Conservation (phyloP, 2,888 invertebrate genomes). For the Anthrax anthrax region DNA sequence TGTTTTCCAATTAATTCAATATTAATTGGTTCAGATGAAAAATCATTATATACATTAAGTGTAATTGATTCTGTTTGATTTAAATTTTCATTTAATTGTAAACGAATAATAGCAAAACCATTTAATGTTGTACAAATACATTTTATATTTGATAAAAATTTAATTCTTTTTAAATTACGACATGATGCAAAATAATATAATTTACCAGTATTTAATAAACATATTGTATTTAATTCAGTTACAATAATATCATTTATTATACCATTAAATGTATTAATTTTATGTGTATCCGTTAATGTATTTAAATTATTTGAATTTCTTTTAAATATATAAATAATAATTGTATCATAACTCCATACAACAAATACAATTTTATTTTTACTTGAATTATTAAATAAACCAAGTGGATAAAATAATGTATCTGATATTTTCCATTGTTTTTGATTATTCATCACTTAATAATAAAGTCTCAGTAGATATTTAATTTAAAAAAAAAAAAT, state of each 20-base stretch:
- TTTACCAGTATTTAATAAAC: slow-evolving; percentile 23
- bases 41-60: slow-evolving; percentile 24
- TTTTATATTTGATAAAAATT: slow-evolving; percentile 23
- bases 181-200: slow-evolving; percentile 28
- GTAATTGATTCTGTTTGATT: slow-evolving; percentile 3
- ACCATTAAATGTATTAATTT: not conserved
- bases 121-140: slow-evolving; percentile 17
- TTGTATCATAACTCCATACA: slow-evolving; percentile 26
- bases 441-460: too few species aligned
- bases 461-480: too few species aligned
- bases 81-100: slow-evolving; percentile 8
- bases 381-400: slow-evolving; percentile 23
- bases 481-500: too few species aligned
- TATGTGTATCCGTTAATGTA: slow-evolving; percentile 9
- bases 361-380: slow-evolving; percentile 26
- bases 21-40: slow-evolving; percentile 19
- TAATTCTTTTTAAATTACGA: slow-evolving; percentile 22
- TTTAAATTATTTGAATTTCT: slow-evolving; percentile 1
- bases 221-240: slow-evolving; percentile 26
- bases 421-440: slow-evolving; percentile 27
- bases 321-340: slow-evolving; percentile 29
- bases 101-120: slow-evolving; percentile 25
- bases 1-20: slow-evolving; percentile 16
- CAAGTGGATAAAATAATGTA: slow-evolving; percentile 24
- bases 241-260: slow-evolving; percentile 20